Evolutionary conservation across 23 tunicate genomes (phyloP).

Genomic region (Halocynthia aurantium): DNA sequence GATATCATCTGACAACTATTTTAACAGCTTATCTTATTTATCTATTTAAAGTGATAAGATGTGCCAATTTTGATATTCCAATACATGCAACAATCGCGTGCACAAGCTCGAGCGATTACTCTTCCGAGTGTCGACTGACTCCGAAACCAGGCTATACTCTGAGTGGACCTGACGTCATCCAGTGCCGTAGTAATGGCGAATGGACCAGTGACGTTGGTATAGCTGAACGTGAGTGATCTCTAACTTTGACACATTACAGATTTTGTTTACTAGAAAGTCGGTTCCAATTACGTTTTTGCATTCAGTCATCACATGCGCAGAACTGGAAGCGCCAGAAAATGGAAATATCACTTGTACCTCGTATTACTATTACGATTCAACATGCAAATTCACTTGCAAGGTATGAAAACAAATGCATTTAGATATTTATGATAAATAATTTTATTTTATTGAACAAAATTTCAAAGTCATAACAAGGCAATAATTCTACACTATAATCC

Average conservation of each 20-base stretch:
- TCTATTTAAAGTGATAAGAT: conserved; percentile 38
- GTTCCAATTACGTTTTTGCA: no score
- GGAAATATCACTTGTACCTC: conserved; percentile 46
- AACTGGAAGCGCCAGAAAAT: conserved; percentile 22
- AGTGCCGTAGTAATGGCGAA: not conserved
- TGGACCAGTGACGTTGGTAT: conserved; percentile 8
- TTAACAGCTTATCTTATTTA: no score
- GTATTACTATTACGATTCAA: conserved; percentile 38
- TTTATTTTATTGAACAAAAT: no score
- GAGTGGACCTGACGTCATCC: not conserved
- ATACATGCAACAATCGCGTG: conserved; percentile 33
- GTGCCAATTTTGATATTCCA: conserved; percentile 29
- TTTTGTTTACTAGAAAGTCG: no score
- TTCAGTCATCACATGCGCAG: conserved; percentile 27
- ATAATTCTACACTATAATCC: not conserved
- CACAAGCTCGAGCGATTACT: conserved; percentile 26
- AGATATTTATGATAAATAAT: no score
- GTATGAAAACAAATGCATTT: not conserved
- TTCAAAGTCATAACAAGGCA: not conserved
- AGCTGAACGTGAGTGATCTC: no score
- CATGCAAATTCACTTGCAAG: conserved; percentile 46
- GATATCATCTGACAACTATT: no score
- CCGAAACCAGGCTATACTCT: conserved; percentile 21
- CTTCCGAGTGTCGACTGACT: conserved; percentile 27
- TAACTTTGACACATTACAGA: no score